Evolutionary conservation across 1,140 invertebrate genomes (phyloP), one percentile per base, ranked within the genome.

Genomic region (Megathymus violae): DNA sequence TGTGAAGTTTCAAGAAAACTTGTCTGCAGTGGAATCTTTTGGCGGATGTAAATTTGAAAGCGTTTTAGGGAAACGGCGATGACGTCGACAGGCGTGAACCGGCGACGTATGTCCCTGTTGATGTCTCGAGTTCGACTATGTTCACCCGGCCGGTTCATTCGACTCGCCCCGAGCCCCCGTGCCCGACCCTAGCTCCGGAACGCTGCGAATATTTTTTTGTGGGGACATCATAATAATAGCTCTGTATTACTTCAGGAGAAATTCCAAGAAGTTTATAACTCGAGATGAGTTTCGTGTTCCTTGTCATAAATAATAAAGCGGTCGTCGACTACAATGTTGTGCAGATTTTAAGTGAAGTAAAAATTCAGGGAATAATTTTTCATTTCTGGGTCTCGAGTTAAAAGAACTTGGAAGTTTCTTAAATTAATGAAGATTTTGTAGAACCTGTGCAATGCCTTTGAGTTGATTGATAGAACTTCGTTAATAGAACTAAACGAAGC

Each of bases 221-320:
- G 85, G 86, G 84, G 85, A 90, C 88, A 88, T 90, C 85, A 90
- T 90, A 90, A 90, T 90, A 90, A 90, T 90, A 88, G 88, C 88
- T 87, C 86, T 90, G 86, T 90, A 90, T 89, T 90, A 90, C 88
- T 90, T 89, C 88, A 90, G 86, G 86, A 90, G 85, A 89, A 90
- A 90, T 90, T 90, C 88, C 88, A 90, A 88, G 88, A 90, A 90
- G 86, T 90, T 90, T 90, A 90, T 90, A 90, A 90, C 88, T 90
- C 86, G 88, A 90, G 86, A 90, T 90, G 88, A 90, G 88, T 89
- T 90, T 90, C 86, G 88, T 89, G 88, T 90, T 90, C 86, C 86
- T 88, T 89, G 86, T 90, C 88, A 88, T 89, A 89, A 90, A 91
- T 91, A 89, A 89, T 91, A 89, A 91, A 91, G 88, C 86, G 88